phyloP scores from a whole-genome alignment of 30 jellyfish, hydroid and myxozoan genomes.

The Aurelia aurita region DNA sequence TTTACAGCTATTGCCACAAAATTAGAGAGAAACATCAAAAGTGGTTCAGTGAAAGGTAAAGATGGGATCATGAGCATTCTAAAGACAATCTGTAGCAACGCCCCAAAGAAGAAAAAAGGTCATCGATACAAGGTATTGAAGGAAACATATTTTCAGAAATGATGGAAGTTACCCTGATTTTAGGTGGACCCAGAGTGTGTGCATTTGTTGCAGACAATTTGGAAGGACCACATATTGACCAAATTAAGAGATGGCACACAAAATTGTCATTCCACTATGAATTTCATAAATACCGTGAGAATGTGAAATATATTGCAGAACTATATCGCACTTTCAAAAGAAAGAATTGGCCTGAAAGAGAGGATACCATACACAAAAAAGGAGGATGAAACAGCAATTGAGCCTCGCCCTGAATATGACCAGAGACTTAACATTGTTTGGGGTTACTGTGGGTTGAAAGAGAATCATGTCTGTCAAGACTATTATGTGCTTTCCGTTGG shows the following conservation, averaged over 20 bases:
- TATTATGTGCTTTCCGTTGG: conserved; percentile 31
- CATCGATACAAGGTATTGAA: conserved; percentile 23
- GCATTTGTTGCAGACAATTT: conserved; percentile 51
- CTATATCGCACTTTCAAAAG: conserved; percentile 22
- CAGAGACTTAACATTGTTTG: conserved; percentile 33
- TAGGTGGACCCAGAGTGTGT: conserved; percentile 43
- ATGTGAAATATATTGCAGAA: conserved; percentile 25
- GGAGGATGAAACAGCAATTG: conserved; percentile 62
- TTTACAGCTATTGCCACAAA: conserved; percentile 26
- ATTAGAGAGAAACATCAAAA: neutral
- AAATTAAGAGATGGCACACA: conserved; percentile 45
- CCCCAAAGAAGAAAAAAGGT: neutral
- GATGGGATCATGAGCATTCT: conserved; percentile 24
- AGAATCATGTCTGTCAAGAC: conserved; percentile 29
- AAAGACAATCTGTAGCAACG: conserved; percentile 7
- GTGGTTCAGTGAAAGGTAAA: conserved; percentile 29
- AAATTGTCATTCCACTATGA: conserved; percentile 16
- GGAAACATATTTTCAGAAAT: conserved; percentile 37
- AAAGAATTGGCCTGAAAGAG: conserved; percentile 1
- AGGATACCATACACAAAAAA: conserved; percentile 9
- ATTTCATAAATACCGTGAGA: neutral
- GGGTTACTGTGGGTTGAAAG: conserved; percentile 65
- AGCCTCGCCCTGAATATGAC: conserved; percentile 44
- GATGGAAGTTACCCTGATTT: conserved; percentile 38
- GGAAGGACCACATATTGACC: conserved; percentile 43